phyloP scores from a whole-genome alignment of 2,888 invertebrate species.

The Biston stratarius region DNA sequence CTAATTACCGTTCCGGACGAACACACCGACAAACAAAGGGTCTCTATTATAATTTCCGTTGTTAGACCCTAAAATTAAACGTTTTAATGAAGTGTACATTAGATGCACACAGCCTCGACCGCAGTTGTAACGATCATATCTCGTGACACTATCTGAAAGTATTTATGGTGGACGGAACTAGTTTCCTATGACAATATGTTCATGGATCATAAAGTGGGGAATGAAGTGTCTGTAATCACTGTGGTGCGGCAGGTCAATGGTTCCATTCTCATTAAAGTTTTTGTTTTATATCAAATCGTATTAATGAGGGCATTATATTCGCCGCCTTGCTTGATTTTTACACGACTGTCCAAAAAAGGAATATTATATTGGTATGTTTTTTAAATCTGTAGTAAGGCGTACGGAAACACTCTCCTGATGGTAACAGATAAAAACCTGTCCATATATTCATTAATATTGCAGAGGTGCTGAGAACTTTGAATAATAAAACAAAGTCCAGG shows the following conservation, averaged over 20 bases:
- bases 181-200: conserved; percentile 28
- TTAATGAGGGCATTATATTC: neutral
- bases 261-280: neutral
- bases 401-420: no score
- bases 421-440: no score
- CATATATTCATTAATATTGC: no score
- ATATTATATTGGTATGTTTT: no score
- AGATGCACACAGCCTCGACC: conserved; percentile 22
- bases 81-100: conserved; percentile 39
- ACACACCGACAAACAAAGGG: conserved; percentile 27
- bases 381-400: no score
- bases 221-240: neutral
- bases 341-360: no score
- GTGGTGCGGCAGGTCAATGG: conserved; percentile 1
- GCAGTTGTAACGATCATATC: conserved; percentile 27
- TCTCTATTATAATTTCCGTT: conserved; percentile 22
- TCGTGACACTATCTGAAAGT: conserved; percentile 26
- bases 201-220: conserved; percentile 31
- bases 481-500: no score
- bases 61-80: conserved; percentile 35
- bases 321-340: no score
- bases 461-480: no score
- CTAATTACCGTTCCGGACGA: conserved; percentile 27
- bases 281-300: neutral
- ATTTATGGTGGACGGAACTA: conserved; percentile 27